Evolutionary conservation across 1,140 invertebrate genomes (phyloP), one percentile per base, ranked within the genome.

Genomic region (Hesperophylax magnus): DNA sequence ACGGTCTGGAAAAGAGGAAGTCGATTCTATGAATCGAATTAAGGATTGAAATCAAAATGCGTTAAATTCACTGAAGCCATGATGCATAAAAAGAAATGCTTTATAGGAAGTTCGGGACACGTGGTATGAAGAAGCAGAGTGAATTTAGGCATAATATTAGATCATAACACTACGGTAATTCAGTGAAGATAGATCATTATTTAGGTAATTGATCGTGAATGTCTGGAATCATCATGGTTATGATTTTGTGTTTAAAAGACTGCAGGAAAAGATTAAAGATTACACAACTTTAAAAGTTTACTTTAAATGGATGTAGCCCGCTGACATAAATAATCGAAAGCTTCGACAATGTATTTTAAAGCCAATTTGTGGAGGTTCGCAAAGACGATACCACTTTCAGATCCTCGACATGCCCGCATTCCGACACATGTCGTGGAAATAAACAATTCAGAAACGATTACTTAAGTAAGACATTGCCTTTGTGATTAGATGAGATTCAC

Each of bases 311-410:
- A 15, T 72, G 69, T 76, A 56, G 72, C 56, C 72, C 60, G 54
- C 58, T 69, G 22, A 65, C 56, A 18, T 8, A 24, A 24, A 76
- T 27, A 75, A 58, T 75, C 72, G 31, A 56, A 76, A 61, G 72
- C 72, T 61, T 76, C 27, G 69, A 72, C 69, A 72, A 78, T 67
- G 69, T 53, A 72, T 77, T 60, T 47, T 79, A 80, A 78, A 83
- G 82, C 77, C 82, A 80, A 84, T 80, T 77, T 82, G 65, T 82
- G 80, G 83, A 84, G 83, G 83, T 84, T 80, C 78, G 80, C 83
- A 84, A 84, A 84, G 83, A 82, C 83, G 83, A 84, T 84, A 84
- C 83, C 83, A 84, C 83, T 84, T 80, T 47, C 39, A 76, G 47
- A 20, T 39, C 72, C 54, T 31, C 78, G 63, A 27, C 53, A 71